Evolutionary conservation across 2,113 vertebrate genomes (phyloP), one percentile per base, ranked within the genome.

Genomic region (Cichladusa arquata): DNA sequence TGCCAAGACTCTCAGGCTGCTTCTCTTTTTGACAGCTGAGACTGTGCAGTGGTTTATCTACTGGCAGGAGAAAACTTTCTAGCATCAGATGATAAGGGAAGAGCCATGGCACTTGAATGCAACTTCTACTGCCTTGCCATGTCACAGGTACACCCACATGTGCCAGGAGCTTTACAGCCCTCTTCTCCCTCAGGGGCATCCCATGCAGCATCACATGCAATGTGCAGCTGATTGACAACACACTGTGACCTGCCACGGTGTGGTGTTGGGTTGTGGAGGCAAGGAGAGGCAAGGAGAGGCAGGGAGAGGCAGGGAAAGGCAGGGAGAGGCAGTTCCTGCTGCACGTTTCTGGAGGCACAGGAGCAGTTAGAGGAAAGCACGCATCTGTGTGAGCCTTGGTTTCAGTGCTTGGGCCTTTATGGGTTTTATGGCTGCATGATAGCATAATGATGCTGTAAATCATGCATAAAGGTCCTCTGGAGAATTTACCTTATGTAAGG

Each of bases 401-500:
- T 81, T 90, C 86, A 77, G 76, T 83, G 82, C 72, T 65, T 77
- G 80, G 91, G 86, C 91, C 88, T 95, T 94, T 66, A 90, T 40
- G 67, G 38, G 56, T 29, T 96, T 95, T 93, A 93, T 48, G 76
- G 64, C 88, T 92, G 73, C 4, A 7, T 64, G 81, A 88, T 79
- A 94, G 79, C 67, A 89, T 90, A 94, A 96, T 88, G 69, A 91
- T 57, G 84, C 80, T 81, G 82, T 97, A 96, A 95, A 97, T 95
- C 95, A 92, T 62, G 82, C 84, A 93, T 65, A 95, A 94, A 93
- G 51, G 81, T 88, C 76, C 88, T 83, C 79, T 77, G 72, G 81
- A 67, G 93, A 93, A 90, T 87, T 86, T 66, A 85, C 62, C 81
- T 92, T 81, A 73, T 81, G 70, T 77, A 95, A 81, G 86, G 77